Conservation (phyloP, 2,888 invertebrate species). For the Caenorhabditis plicata region DNA sequence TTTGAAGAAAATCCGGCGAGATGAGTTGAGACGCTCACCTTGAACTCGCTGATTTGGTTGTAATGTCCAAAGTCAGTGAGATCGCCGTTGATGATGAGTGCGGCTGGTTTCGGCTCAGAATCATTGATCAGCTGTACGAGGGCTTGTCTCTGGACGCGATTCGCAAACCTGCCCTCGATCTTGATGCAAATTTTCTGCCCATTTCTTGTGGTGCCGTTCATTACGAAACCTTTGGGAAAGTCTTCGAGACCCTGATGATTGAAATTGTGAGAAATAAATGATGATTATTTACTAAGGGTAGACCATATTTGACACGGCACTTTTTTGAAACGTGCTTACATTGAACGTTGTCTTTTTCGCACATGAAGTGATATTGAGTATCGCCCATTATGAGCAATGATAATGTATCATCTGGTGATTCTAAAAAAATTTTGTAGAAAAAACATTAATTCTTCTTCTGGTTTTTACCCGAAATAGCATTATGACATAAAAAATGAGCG, state of each 20-base stretch:
- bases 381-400: constrained; percentile 55
- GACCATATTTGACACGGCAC: constrained; percentile 34
- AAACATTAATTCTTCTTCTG: constrained; percentile 2
- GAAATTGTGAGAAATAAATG: background rate
- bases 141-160: constrained; percentile 57
- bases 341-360: constrained; percentile 49
- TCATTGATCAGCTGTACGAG: constrained; percentile 21
- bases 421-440: background rate
- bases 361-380: constrained; percentile 58
- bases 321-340: constrained; percentile 48
- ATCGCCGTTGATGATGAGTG: constrained; percentile 63
- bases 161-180: constrained; percentile 55
- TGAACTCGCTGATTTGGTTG: constrained; percentile 51
- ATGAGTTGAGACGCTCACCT: too few relatives aligned
- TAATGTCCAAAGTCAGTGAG: constrained; percentile 62
- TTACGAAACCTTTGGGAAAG: constrained; percentile 3
- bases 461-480: background rate
- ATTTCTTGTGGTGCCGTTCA: constrained; percentile 23
- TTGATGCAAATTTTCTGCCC: constrained; percentile 36
- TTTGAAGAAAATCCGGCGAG: too few relatives aligned
- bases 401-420: constrained; percentile 29
- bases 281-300: constrained; percentile 35
- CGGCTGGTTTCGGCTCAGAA: constrained; percentile 45
- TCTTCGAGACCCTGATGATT: constrained; percentile 13
- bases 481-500: background rate